Percentiles rank a stretch among this genome's conserved stretches.
These are phyloP conservation scores for Melikaiella ostensackeni DNA, from an alignment of 2,888 invertebrate species.

Conservation along the genomic window DNA sequence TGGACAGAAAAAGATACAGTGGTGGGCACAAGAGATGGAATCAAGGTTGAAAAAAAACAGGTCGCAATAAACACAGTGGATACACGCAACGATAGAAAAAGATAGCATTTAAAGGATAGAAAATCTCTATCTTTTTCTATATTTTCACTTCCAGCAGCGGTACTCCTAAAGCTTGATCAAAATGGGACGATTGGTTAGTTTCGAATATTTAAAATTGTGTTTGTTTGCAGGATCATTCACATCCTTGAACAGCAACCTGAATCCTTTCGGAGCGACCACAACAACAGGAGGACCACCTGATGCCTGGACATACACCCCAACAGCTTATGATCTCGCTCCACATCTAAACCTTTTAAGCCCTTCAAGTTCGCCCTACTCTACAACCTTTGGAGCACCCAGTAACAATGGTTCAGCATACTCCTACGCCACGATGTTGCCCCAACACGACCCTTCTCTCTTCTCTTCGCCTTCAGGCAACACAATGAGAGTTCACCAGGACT, in stretches of 20 bases:
- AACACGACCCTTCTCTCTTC: slow-evolving; percentile 88
- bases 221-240: slow-evolving; percentile 76
- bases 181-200: too few relatives aligned
- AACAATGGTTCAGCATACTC: slow-evolving; percentile 74
- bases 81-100: too few relatives aligned
- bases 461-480: slow-evolving; percentile 76
- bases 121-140: too few relatives aligned
- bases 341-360: slow-evolving; percentile 87
- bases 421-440: slow-evolving; percentile 79
- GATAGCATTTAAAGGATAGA: too few relatives aligned
- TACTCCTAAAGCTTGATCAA: too few relatives aligned
- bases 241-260: slow-evolving; percentile 81
- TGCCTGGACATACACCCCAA: slow-evolving; percentile 88
- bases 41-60: too few relatives aligned
- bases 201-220: neutral
- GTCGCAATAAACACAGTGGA: too few relatives aligned
- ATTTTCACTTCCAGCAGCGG: too few relatives aligned
- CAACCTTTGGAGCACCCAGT: slow-evolving; percentile 77
- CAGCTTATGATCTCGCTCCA: slow-evolving; percentile 86
- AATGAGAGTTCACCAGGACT: slow-evolving; percentile 83
- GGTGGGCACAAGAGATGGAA: too few relatives aligned
- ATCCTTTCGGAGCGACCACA: slow-evolving; percentile 79
- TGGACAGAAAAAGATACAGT: too few relatives aligned
- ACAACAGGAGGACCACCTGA: slow-evolving; percentile 84
- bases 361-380: slow-evolving; percentile 82